Base-by-base conservation (phyloP, 2,888 invertebrate genomes). In the Masnerella sp. region DNA sequence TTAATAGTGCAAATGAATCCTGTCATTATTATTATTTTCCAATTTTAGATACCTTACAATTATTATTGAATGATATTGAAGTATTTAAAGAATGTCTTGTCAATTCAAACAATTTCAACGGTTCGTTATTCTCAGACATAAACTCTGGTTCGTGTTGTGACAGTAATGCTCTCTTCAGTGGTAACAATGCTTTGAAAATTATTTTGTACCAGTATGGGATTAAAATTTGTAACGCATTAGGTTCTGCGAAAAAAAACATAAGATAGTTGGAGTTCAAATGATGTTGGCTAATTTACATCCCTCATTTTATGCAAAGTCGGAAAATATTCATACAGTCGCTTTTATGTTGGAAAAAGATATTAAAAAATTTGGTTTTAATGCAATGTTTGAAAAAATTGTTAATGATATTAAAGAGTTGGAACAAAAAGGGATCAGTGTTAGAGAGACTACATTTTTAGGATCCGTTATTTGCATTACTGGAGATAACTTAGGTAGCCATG, bases 121-220 rank as follows among this genome's bases (percentile, higher is more conserved):
- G 38, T 5, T 14, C 4, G 14, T 12, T 38, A 14, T 38, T 38
- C 14, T 14, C 38, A 2, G 38, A 38, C 15, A 38, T 38, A 14
- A 38, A 38, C 9, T 14, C 14, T 7, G 38, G 38, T 9, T 38
- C 38, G 14, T 38, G 15, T 38, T n/a, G n/a, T 8, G n/a, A n/a
- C 3, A 34, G 3, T n/a, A 34, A 34, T 11, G n/a, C 9, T 8
- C n/a, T 34, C 3, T 34, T 34, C n/a, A 34, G n/a, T 11, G 11
- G n/a, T 3, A 34, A n/a, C 3, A 11, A 34, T 34, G n/a, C 5
- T 34, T 8, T 34, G n/a, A 34, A 34, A 59, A 36, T 78, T 9
- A 76, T 81, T 25, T 54, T 81, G 9, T 81, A 75, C 67, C 79
- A 81, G 59, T 80, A 81, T 73, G 77, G 78, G 8, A 79, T 82